phyloP scores from a whole-genome alignment of 2,797 vertebrate species.

The Anguilla megastoma region DNA sequence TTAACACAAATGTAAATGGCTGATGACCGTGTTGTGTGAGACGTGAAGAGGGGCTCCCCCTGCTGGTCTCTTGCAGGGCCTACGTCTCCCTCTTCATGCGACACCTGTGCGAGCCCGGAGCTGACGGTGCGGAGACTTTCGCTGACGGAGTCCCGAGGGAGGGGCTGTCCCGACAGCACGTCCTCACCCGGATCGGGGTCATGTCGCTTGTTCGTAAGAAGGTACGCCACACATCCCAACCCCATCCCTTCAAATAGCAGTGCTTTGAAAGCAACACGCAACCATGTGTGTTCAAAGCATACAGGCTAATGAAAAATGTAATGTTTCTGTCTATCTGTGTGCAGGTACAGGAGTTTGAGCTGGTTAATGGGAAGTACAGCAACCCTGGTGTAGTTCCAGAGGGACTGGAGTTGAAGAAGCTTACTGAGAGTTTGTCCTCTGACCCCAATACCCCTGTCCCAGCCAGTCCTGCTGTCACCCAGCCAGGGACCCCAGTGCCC shows the following conservation, averaged over 20 bases:
- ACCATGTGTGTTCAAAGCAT: slow-evolving; percentile 22
- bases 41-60: not conserved
- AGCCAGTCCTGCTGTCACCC: slow-evolving; percentile 81
- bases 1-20: not conserved
- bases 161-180: slow-evolving; percentile 93
- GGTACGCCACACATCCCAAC: slow-evolving; percentile 65
- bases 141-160: slow-evolving; percentile 95
- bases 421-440: slow-evolving; percentile 82
- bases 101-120: slow-evolving; percentile 93
- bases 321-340: slow-evolving; percentile 2
- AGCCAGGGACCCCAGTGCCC: slow-evolving; percentile 71
- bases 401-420: slow-evolving; percentile 85
- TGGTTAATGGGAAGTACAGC: slow-evolving; percentile 94
- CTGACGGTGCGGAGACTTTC: slow-evolving; percentile 93
- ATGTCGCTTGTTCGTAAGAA: slow-evolving; percentile 99
- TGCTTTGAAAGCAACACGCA: not conserved
- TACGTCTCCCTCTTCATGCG: slow-evolving; percentile 99
- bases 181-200: slow-evolving; percentile 95
- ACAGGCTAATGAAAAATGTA: not conserved
- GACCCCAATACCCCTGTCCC: slow-evolving; percentile 91
- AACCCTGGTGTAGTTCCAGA: slow-evolving; percentile 89
- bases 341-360: slow-evolving; percentile 97
- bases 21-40: not conserved
- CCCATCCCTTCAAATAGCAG: not conserved
- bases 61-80: slow-evolving; percentile 73